These are phyloP conservation scores for Lampris incognitus DNA, from an alignment of 2,113 vertebrate species.

Conservation along the genomic window DNA sequence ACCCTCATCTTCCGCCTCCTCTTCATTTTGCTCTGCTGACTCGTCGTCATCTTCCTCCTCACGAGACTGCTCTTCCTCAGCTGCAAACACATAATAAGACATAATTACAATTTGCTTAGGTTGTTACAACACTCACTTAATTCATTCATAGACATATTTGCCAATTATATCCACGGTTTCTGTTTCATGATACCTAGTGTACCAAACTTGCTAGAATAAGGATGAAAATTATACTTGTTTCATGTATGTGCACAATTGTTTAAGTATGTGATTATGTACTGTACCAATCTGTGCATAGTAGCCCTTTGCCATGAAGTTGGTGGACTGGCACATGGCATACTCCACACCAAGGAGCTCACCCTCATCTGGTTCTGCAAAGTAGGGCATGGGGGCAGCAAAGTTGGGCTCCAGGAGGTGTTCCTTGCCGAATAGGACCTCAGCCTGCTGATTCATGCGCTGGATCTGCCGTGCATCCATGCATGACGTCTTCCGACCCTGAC, in stretches of 20 bases:
- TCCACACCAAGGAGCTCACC: conserved; percentile 15
- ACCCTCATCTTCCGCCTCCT: not conserved
- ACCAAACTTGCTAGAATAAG: no score
- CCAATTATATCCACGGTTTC: no score
- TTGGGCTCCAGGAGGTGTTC: conserved; percentile 25
- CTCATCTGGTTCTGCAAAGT: conserved; percentile 15
- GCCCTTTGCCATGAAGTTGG: conserved; percentile 6
- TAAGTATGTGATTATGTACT: conserved; percentile 18
- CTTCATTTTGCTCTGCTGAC: not conserved
- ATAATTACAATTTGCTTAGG: no score
- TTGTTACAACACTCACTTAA: no score
- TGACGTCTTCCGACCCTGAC: conserved; percentile 20
- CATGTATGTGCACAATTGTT: conserved; percentile 10
- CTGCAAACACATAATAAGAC: conserved; percentile 3
- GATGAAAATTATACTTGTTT: not conserved
- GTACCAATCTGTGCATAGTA: conserved; percentile 18
- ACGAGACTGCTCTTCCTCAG: conserved; percentile 18
- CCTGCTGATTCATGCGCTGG: conserved; percentile 16
- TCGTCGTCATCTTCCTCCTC: conserved; percentile 1
- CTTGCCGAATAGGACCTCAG: conserved; percentile 25
- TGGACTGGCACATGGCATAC: conserved; percentile 22
- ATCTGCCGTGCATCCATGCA: conserved; percentile 16
- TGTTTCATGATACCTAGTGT: no score
- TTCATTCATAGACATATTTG: no score
- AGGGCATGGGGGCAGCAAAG: conserved; percentile 14